Percentiles rank a stretch among this genome's conserved stretches.
Evolutionary conservation across 2,113 vertebrate genomes (phyloP).

Genomic region (Sakesphorus luctuosus): DNA sequence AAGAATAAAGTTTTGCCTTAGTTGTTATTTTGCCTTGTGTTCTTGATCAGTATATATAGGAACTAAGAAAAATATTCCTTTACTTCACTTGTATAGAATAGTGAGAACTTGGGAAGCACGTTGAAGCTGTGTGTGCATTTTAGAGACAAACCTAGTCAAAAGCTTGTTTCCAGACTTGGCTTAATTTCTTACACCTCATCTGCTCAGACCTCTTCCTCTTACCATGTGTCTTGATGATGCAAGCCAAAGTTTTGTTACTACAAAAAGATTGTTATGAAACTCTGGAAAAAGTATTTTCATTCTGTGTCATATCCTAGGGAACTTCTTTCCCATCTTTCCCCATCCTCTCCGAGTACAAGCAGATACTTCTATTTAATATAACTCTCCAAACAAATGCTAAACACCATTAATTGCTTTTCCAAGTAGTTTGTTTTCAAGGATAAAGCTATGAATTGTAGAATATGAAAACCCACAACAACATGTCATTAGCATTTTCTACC

Average conservation of each 20-base stretch:
- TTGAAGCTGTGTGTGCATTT: background rate
- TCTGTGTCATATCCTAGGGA: background rate
- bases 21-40: conserved; percentile 24
- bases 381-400: background rate
- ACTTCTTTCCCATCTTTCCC: background rate
- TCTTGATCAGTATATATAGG: background rate
- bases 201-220: background rate
- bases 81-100: background rate
- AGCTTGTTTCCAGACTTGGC: background rate
- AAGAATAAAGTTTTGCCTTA: conserved; percentile 75
- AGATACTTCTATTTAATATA: background rate
- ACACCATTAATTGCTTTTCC: background rate
- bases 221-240: background rate
- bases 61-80: background rate
- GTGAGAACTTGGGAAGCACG: background rate
- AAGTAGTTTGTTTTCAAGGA: background rate
- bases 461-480: background rate
- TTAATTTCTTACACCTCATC: background rate
- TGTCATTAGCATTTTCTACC: background rate
- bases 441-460: background rate
- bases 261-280: background rate
- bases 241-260: background rate
- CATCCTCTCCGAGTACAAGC: background rate
- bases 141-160: background rate
- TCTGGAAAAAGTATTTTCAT: background rate